Percentiles rank a stretch among this genome's conserved stretches.
Conservation (phyloP, 2,888 invertebrate species). For the Drosophila atripex region DNA sequence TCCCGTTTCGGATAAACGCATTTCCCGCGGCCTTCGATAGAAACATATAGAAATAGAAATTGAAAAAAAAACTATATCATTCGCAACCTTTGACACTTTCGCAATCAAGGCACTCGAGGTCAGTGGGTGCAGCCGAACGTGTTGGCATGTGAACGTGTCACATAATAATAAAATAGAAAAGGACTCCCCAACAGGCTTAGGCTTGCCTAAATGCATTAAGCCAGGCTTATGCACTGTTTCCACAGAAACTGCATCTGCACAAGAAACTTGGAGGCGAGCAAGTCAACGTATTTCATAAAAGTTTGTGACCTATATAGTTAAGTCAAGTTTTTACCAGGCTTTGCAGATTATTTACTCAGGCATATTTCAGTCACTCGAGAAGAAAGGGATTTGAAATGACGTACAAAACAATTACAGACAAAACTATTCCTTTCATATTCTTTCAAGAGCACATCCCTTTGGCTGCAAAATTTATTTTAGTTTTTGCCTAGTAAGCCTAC, state of each 20-base stretch:
- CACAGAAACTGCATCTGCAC: slow-evolving; percentile 4
- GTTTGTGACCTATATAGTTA: slow-evolving; percentile 5
- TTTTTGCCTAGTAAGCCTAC: background rate
- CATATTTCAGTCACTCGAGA: background rate
- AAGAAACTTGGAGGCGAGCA: background rate
- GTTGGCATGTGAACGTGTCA: slow-evolving; percentile 25
- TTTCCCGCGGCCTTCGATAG: slow-evolving; percentile 62
- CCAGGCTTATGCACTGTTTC: background rate
- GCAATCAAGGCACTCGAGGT: slow-evolving; percentile 46
- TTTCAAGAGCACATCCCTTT: background rate
- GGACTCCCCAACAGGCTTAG: slow-evolving; percentile 6
- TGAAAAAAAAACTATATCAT: slow-evolving; percentile 13
- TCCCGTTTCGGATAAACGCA: slow-evolving; percentile 72
- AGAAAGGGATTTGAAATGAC: background rate
- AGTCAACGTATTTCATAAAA: background rate
- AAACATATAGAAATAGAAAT: slow-evolving; percentile 35
- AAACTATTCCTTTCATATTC: slow-evolving; percentile 1
- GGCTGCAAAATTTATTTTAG: background rate
- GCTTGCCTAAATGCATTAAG: slow-evolving; percentile 26
- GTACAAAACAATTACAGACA: background rate
- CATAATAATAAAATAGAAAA: slow-evolving; percentile 14
- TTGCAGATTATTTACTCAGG: slow-evolving; percentile 1
- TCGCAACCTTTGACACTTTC: slow-evolving; percentile 73
- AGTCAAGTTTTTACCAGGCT: background rate
- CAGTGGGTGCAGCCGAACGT: slow-evolving; percentile 26